A percentile compares a stretch with the other conserved stretches of the same genome.
phyloP scores from a whole-genome alignment of 2,797 vertebrate genomes.

The Pachyuromys duprasi region DNA sequence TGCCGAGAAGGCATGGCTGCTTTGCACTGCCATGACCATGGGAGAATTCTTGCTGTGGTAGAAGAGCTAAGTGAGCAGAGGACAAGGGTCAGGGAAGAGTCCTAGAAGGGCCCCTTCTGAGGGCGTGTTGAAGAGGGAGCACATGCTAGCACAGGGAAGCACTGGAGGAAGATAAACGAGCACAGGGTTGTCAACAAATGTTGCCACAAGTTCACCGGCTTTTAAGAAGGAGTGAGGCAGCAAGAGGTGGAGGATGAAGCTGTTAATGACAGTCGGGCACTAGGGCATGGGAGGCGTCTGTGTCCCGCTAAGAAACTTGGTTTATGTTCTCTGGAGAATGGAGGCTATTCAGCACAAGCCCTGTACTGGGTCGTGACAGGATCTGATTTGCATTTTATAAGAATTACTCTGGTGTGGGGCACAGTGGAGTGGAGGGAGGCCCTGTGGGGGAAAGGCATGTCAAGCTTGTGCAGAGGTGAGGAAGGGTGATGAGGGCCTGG shows the following conservation, averaged over 20 bases:
- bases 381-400: not conserved
- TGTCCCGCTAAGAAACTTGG: slow-evolving; percentile 22
- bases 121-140: not conserved
- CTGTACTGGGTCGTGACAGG: not conserved
- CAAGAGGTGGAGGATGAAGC: not conserved
- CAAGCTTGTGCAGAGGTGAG: not conserved
- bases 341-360: not conserved
- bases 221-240: not conserved
- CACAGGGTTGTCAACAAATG: not conserved
- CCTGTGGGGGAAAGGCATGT: not conserved
- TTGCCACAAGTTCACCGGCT: not conserved
- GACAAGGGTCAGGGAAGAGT: not conserved
- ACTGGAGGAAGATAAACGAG: not conserved
- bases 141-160: not conserved
- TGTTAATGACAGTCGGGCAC: not conserved
- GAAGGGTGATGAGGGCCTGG: not conserved
- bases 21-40: not conserved
- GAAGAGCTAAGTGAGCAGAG: not conserved
- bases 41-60: not conserved
- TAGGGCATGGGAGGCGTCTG: not conserved
- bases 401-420: not conserved
- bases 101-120: not conserved
- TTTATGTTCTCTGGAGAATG: not conserved
- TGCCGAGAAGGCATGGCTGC: not conserved
- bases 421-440: not conserved